Conservation (phyloP, 1,140 invertebrate species). For the Ephestia elutella region DNA sequence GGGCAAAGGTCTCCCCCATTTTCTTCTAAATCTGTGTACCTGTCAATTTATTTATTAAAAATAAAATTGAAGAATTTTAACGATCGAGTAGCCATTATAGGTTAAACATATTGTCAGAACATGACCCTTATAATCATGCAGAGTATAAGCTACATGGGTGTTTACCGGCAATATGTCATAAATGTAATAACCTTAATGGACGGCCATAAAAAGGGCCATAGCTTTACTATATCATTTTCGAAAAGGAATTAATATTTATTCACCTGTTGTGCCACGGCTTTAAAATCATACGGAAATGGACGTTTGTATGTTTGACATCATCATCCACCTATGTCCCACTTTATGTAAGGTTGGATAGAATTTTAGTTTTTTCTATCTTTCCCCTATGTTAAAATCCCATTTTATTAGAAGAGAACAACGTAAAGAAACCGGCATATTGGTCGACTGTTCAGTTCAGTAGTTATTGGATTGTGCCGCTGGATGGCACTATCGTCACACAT, state of each 20-base stretch:
- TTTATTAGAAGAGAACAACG: no score
- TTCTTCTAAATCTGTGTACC: no score
- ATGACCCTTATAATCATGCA: not conserved
- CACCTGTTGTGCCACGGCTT: not conserved
- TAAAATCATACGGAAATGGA: not conserved
- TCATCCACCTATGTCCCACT: no score
- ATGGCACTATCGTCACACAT: no score
- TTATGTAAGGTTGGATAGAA: no score
- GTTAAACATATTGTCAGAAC: not conserved
- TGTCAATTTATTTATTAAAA: no score
- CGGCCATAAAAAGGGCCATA: slow-evolving; percentile 4
- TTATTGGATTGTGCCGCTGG: no score
- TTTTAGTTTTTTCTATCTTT: no score
- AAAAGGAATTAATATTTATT: not conserved
- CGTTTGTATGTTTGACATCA: not conserved
- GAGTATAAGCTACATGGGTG: not conserved
- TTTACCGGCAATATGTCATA: slow-evolving; percentile 1
- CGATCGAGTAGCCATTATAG: not conserved
- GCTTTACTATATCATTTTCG: not conserved
- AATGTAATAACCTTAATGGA: slow-evolving; percentile 8
- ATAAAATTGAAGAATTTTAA: not conserved
- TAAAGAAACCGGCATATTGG: no score
- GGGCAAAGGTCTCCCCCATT: no score
- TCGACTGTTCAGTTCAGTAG: no score
- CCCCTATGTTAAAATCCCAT: no score